Evolutionary conservation across 1,140 invertebrate genomes (phyloP).

Genomic region (Drosophila nannoptera): DNA sequence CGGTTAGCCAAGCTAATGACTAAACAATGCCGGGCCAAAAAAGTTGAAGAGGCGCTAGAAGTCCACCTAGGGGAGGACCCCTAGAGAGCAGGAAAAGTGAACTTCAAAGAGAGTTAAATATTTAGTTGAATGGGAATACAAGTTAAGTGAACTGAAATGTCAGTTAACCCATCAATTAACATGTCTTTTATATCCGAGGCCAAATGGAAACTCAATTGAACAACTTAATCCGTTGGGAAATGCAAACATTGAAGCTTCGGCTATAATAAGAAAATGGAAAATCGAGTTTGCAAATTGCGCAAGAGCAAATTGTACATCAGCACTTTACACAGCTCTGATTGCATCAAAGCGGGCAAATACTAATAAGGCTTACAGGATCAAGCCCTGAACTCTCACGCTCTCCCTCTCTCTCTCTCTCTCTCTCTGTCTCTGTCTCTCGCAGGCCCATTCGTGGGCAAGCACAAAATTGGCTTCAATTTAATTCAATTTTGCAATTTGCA

Average conservation of each 20-base stretch:
- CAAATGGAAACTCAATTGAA: slow-evolving; percentile 4
- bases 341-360: slow-evolving; percentile 38
- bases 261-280: slow-evolving; percentile 9
- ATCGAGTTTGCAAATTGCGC: slow-evolving; percentile 15
- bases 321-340: slow-evolving; percentile 12
- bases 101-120: no score
- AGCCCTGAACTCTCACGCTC: background rate
- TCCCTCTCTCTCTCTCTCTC: slow-evolving; percentile 1
- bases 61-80: no score
- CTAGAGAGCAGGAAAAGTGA: no score
- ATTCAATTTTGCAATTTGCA: slow-evolving; percentile 68
- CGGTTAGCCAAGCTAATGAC: slow-evolving; percentile 34
- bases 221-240: slow-evolving; percentile 15
- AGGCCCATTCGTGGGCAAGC: background rate
- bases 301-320: slow-evolving; percentile 28
- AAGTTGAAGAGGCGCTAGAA: background rate
- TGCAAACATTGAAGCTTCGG: background rate
- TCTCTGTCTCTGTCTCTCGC: background rate
- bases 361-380: slow-evolving; percentile 46
- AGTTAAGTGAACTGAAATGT: no score
- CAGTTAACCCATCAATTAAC: no score
- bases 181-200: background rate
- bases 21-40: slow-evolving; percentile 18
- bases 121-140: no score
- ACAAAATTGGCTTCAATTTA: slow-evolving; percentile 64